Conservation (phyloP, 64 coral and sea anemone species). For the Hydrozoanthus tunicans region DNA sequence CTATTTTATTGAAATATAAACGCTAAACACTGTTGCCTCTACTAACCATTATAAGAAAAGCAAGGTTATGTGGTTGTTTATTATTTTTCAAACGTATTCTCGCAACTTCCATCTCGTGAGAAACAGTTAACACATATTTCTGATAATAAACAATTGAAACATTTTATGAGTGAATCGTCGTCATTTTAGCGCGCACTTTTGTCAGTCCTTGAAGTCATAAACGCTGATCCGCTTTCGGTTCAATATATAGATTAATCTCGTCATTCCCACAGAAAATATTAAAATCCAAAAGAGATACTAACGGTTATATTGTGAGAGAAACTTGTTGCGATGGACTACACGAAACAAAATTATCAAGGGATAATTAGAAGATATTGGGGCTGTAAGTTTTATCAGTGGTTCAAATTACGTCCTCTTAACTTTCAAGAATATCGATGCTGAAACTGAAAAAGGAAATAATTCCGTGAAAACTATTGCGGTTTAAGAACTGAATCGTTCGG, state of each 20-base stretch:
- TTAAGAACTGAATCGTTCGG: not conserved
- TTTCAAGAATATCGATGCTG: not conserved
- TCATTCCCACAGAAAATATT: not conserved
- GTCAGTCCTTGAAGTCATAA: not conserved
- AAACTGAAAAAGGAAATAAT: not conserved
- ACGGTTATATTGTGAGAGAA: not conserved
- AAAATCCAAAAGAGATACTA: not conserved
- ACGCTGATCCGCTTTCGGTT: not conserved
- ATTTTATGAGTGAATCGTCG: not conserved
- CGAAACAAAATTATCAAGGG: not conserved
- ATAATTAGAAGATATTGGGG: not conserved
- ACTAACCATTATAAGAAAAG: slow-evolving; percentile 6
- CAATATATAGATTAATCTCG: not conserved
- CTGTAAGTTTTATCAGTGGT: not conserved
- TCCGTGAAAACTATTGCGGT: not conserved
- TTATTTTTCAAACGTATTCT: slow-evolving; percentile 25
- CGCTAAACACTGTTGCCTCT: not conserved
- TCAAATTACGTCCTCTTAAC: not conserved
- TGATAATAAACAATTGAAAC: slow-evolving; percentile 41
- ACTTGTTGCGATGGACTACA: not conserved
- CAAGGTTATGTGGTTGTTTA: slow-evolving; percentile 13
- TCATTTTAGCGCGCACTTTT: not conserved
- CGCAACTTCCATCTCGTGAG: not conserved
- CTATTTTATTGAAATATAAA: slow-evolving; percentile 15
- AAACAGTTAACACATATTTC: slow-evolving; percentile 49